phyloP scores from a whole-genome alignment of 2,113 vertebrate genomes.

The Alligator sinensis region DNA sequence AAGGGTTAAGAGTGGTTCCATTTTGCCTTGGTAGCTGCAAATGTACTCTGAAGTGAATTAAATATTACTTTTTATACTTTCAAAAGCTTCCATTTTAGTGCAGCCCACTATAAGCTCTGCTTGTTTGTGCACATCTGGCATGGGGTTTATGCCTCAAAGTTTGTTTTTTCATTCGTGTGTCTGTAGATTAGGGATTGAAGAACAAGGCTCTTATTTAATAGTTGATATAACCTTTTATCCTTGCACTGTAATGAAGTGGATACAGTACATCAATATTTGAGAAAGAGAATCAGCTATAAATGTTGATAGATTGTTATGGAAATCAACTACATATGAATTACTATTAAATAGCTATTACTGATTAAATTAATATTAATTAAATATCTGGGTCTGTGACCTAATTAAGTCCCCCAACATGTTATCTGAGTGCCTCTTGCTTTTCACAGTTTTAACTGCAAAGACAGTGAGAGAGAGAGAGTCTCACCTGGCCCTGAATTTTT shows the following conservation, averaged over 20 bases:
- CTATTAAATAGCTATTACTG: no score
- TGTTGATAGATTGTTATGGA: background rate
- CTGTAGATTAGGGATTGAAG: background rate
- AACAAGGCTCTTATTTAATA: background rate
- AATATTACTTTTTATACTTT: no score
- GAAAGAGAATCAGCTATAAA: background rate
- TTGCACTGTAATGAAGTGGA: background rate
- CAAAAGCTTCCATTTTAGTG: no score
- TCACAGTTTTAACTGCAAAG: background rate
- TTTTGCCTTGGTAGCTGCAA: no score
- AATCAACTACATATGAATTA: no score
- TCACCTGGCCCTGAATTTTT: background rate
- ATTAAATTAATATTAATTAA: background rate
- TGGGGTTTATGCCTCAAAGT: no score
- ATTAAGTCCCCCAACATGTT: background rate
- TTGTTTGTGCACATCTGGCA: no score
- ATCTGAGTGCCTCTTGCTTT: background rate
- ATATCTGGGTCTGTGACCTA: background rate
- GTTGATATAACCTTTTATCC: background rate
- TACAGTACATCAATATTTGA: background rate
- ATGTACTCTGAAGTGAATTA: no score
- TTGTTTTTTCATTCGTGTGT: no score
- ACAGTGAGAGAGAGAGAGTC: background rate
- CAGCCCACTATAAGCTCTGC: no score
- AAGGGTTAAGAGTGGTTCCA: no score